A percentile compares a stretch with the other conserved stretches of the same genome.
Conservation (phyloP, 2,113 vertebrate genomes). For the Anguilla rostrata region DNA sequence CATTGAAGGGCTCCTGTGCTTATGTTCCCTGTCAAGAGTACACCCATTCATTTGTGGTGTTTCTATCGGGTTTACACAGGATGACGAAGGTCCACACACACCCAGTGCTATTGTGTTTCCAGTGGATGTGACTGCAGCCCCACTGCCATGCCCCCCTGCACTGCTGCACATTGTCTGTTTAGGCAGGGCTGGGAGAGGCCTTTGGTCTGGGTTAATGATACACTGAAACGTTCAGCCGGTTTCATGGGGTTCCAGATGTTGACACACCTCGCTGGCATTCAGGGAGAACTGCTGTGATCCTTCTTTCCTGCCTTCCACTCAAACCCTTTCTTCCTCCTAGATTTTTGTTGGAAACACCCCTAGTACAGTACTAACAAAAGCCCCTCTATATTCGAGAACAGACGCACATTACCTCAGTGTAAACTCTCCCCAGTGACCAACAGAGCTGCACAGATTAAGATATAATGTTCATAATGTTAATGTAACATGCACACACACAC, state of each 20-base stretch:
- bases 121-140: background rate
- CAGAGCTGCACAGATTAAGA: conserved; percentile 7
- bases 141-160: background rate
- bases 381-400: background rate
- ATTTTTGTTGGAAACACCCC: conserved; percentile 7
- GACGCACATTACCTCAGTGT: conserved; percentile 10
- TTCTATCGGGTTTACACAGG: background rate
- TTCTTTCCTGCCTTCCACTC: background rate
- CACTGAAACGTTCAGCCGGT: conserved; percentile 52
- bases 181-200: background rate
- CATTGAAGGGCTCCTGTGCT: background rate
- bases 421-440: background rate
- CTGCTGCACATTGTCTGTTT: conserved; percentile 15
- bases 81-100: background rate
- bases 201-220: conserved; percentile 5
- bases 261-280: conserved; percentile 49
- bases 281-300: background rate
- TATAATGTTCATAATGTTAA: conserved; percentile 12
- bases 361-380: conserved; percentile 21
- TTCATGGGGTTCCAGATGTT: conserved; percentile 55
- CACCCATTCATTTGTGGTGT: background rate
- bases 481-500: too few relatives aligned
- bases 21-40: background rate
- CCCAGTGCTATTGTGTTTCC: conserved; percentile 1
- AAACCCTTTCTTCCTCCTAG: background rate